These are phyloP conservation scores for Aselliscus stoliczkanus DNA, from an alignment of 2,797 vertebrate species.

Conservation along the genomic window DNA sequence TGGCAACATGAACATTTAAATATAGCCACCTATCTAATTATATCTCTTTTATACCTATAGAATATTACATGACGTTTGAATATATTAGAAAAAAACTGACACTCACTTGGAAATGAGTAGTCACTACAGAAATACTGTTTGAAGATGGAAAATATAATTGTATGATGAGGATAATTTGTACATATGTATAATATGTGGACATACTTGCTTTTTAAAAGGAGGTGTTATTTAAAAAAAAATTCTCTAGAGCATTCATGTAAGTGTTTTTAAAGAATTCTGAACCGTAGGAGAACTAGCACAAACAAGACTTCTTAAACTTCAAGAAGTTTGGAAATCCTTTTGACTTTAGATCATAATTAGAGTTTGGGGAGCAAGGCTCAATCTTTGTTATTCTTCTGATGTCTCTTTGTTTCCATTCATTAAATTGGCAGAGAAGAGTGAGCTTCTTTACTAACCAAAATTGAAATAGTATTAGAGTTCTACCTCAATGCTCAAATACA, in stretches of 20 bases:
- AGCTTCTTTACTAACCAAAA: background rate
- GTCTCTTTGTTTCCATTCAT: background rate
- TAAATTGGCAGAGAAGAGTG: background rate
- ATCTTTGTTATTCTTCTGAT: background rate
- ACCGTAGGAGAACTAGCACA: background rate
- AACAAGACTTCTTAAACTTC: background rate
- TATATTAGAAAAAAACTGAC: constrained; percentile 39
- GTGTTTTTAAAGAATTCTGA: background rate
- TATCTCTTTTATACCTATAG: background rate
- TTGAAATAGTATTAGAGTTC: background rate
- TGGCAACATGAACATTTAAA: constrained; percentile 30
- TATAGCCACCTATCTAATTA: constrained; percentile 24
- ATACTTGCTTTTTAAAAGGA: background rate
- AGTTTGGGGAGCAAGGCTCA: background rate
- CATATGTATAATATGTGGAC: background rate
- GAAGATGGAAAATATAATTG: constrained; percentile 26
- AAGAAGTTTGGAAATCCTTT: background rate
- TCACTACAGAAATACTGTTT: constrained; percentile 21
- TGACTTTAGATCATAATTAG: background rate
- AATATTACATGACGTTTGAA: constrained; percentile 41
- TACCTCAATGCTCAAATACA: background rate
- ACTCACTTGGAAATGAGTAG: background rate
- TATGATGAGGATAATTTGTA: background rate
- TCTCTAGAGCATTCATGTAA: background rate
- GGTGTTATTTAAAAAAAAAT: background rate